Conservation (phyloP, 2,797 vertebrate species). For the Bovichtus diacanthus region DNA sequence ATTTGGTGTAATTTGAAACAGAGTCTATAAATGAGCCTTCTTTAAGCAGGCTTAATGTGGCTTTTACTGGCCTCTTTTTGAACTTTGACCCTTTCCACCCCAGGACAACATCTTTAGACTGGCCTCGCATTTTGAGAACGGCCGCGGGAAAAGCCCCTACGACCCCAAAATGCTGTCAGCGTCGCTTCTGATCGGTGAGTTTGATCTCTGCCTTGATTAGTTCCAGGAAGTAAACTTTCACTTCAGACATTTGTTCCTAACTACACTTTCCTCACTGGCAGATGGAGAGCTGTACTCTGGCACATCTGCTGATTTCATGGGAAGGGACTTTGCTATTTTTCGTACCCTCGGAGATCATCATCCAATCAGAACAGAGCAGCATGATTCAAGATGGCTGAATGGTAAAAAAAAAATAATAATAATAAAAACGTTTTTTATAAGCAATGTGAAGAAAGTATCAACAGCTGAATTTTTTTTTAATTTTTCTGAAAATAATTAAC, state of each 20-base stretch:
- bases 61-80: slow-evolving; percentile 49
- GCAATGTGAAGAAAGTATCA: background rate
- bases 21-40: slow-evolving; percentile 56
- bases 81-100: slow-evolving; percentile 63
- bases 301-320: slow-evolving; percentile 98
- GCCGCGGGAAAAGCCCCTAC: slow-evolving; percentile 96
- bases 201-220: slow-evolving; percentile 46
- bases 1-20: slow-evolving; percentile 65
- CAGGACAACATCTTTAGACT: slow-evolving; percentile 95
- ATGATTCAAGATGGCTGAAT: slow-evolving; percentile 96
- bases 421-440: background rate
- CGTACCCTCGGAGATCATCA: slow-evolving; percentile 95
- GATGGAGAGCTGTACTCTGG: slow-evolving; percentile 96
- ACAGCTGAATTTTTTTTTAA: background rate
- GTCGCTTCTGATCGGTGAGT: slow-evolving; percentile 94
- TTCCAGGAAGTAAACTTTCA: slow-evolving; percentile 47
- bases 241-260: slow-evolving; percentile 54
- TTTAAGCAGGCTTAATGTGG: slow-evolving; percentile 41
- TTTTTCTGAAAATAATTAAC: background rate
- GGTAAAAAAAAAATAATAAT: slow-evolving; percentile 79
- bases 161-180: slow-evolving; percentile 95
- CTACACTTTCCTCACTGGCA: slow-evolving; percentile 67
- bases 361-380: slow-evolving; percentile 96
- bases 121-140: slow-evolving; percentile 93
- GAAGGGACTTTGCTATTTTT: slow-evolving; percentile 97